Conservation (phyloP, 2,113 vertebrate genomes). For the Apteryx mantelli region DNA sequence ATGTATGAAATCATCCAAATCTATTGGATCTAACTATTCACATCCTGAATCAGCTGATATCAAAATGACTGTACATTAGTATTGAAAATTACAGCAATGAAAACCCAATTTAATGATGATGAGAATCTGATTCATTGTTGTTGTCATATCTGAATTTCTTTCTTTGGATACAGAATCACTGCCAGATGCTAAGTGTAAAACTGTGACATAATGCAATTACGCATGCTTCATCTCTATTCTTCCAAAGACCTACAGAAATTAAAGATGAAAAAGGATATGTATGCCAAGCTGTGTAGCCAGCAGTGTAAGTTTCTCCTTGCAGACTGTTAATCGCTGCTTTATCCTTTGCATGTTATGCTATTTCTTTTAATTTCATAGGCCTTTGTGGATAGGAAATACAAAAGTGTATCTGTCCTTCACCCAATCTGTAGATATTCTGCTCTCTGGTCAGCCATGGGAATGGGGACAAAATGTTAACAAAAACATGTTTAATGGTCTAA, state of each 20-base stretch:
- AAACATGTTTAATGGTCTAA: not conserved
- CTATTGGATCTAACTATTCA: constrained; percentile 42
- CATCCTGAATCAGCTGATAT: constrained; percentile 45
- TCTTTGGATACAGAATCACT: not conserved
- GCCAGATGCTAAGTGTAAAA: constrained; percentile 37
- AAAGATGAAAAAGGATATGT: not conserved
- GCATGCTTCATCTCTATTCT: constrained; percentile 19
- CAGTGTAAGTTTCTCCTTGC: not conserved
- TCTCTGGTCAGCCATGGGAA: not conserved
- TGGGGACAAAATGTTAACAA: not conserved
- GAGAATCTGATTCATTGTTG: constrained; percentile 42
- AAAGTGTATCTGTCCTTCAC: not conserved
- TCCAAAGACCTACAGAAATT: not conserved
- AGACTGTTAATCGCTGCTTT: not conserved
- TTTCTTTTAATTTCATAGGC: not conserved
- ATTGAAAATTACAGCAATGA: constrained; percentile 27
- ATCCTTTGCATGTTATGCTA: not conserved
- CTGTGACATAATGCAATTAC: constrained; percentile 42
- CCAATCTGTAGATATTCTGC: not conserved
- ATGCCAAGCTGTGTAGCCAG: not conserved
- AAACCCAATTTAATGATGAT: constrained; percentile 29
- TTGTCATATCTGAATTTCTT: constrained; percentile 33
- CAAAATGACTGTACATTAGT: constrained; percentile 30
- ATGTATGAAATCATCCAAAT: constrained; percentile 37
- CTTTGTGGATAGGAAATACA: not conserved